phyloP scores from a whole-genome alignment of 2,797 vertebrate genomes.

The Apogon hyalosoma region DNA sequence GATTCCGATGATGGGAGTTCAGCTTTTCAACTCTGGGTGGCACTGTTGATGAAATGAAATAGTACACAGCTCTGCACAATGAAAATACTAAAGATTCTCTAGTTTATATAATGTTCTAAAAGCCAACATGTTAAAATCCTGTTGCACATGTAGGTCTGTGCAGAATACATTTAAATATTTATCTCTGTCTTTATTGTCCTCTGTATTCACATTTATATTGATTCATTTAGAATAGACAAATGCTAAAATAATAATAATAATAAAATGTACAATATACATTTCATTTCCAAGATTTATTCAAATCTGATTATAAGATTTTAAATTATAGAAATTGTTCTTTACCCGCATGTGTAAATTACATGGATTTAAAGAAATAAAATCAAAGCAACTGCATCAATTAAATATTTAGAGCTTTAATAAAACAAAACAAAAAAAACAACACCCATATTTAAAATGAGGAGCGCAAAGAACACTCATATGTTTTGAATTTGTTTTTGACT shows the following conservation, averaged over 20 bases:
- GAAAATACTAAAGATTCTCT: slow-evolving; percentile 4
- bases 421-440: no score
- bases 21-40: slow-evolving; percentile 75
- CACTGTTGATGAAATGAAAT: slow-evolving; percentile 79
- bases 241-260: no score
- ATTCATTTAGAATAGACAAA: neutral
- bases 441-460: no score
- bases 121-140: neutral
- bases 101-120: neutral
- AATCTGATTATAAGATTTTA: neutral
- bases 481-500: no score
- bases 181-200: neutral
- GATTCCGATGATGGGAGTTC: slow-evolving; percentile 12
- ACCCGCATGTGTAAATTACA: neutral
- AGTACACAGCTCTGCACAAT: neutral
- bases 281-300: neutral
- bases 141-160: neutral
- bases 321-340: neutral
- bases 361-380: neutral
- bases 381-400: neutral
- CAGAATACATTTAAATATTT: neutral
- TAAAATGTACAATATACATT: neutral
- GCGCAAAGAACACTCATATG: no score
- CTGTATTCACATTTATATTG: neutral
- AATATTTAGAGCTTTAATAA: slow-evolving; percentile 2